Conservation (phyloP, 1,140 invertebrate species). For the Calephelis nemesis region DNA sequence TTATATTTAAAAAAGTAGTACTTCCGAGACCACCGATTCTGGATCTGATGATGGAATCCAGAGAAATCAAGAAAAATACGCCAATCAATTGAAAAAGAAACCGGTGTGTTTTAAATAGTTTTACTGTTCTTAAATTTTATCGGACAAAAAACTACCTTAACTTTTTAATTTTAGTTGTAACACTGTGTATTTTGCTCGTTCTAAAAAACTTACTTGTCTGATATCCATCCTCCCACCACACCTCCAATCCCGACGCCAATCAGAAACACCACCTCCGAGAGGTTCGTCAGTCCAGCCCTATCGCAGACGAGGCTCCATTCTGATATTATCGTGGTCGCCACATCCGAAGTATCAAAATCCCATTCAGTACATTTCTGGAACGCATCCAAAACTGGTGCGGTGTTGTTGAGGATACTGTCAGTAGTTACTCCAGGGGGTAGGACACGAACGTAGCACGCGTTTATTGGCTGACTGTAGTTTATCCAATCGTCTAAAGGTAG, state of each 20-base stretch:
- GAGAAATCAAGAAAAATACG: no score
- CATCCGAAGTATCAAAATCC: conserved; percentile 83
- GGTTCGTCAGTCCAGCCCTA: conserved; percentile 80
- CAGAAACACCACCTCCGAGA: conserved; percentile 85
- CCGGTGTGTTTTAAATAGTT: background rate
- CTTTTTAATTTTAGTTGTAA: no score
- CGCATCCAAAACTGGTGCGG: conserved; percentile 48
- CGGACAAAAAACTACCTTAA: no score
- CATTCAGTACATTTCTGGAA: conserved; percentile 81
- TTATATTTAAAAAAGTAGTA: no score
- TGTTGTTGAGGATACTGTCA: conserved; percentile 61
- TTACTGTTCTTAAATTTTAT: background rate
- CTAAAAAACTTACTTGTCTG: conserved; percentile 79
- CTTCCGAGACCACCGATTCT: no score
- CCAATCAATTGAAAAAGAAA: no score
- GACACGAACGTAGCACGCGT: conserved; percentile 70
- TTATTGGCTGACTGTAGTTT: conserved; percentile 80
- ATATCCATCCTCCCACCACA: conserved; percentile 84
- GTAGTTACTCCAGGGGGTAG: conserved; percentile 47
- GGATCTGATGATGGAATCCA: no score
- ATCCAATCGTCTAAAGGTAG: conserved; percentile 79
- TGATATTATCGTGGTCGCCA: conserved; percentile 82
- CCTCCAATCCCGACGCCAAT: conserved; percentile 85
- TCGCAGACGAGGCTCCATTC: conserved; percentile 85
- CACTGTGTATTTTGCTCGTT: background rate